A percentile compares a stretch with the other conserved stretches of the same genome.
phyloP scores from a whole-genome alignment of 2,888 invertebrate species.

The Acleris cristana region DNA sequence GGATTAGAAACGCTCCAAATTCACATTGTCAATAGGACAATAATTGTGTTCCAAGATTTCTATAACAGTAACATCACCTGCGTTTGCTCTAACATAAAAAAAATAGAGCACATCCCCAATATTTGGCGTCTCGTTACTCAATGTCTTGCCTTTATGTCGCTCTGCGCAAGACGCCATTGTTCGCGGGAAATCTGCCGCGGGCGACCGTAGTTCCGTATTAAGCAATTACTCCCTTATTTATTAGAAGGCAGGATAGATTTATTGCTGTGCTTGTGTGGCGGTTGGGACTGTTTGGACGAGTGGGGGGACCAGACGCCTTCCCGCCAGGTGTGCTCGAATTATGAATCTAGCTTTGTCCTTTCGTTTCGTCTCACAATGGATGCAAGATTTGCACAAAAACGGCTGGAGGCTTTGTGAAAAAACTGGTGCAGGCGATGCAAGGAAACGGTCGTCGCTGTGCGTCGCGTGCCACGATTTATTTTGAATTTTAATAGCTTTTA shows the following conservation, averaged over 20 bases:
- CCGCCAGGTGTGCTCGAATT: slow-evolving; percentile 76
- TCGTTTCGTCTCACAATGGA: slow-evolving; percentile 70
- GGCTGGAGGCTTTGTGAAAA: slow-evolving; percentile 61
- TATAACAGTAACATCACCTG: slow-evolving; percentile 76
- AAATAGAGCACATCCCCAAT: slow-evolving; percentile 66
- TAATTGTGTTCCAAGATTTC: slow-evolving; percentile 77
- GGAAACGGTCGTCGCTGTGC: slow-evolving; percentile 64
- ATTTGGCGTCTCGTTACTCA: slow-evolving; percentile 77
- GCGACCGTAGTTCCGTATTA: slow-evolving; percentile 57
- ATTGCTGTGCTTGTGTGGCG: slow-evolving; percentile 52
- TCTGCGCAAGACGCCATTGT: slow-evolving; percentile 63
- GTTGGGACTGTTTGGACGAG: slow-evolving; percentile 55
- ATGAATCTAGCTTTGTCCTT: slow-evolving; percentile 65
- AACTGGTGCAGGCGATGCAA: slow-evolving; percentile 61
- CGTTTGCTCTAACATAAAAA: slow-evolving; percentile 55
- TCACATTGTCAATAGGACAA: slow-evolving; percentile 69
- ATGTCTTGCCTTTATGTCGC: slow-evolving; percentile 68
- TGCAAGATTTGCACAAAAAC: slow-evolving; percentile 82
- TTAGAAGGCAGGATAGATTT: slow-evolving; percentile 67
- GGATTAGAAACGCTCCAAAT: slow-evolving; percentile 65
- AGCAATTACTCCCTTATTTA: slow-evolving; percentile 75
- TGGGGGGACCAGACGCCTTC: slow-evolving; percentile 53
- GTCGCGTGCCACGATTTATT: slow-evolving; percentile 71
- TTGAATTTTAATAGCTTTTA: slow-evolving; percentile 64
- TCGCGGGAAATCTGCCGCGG: slow-evolving; percentile 53